Evolutionary conservation across 2,888 invertebrate species (phyloP).

Genomic region (Ashinkailepas kermadecensis): DNA sequence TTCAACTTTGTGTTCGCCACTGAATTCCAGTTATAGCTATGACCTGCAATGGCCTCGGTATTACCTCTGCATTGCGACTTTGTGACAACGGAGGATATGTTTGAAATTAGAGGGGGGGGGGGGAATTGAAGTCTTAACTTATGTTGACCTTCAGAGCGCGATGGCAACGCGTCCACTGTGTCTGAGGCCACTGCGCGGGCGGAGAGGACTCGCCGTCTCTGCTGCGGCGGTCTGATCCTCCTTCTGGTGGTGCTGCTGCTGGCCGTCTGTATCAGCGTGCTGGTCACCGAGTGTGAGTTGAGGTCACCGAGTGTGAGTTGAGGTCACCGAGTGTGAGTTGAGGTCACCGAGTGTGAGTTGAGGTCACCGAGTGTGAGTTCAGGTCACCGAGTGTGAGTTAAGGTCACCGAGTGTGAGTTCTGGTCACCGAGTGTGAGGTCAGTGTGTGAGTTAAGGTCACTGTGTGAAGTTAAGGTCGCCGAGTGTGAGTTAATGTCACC

Average conservation of each 20-base stretch:
- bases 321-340: too few species aligned
- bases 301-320: too few species aligned
- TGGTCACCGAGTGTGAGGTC: background rate
- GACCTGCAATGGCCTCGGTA: background rate
- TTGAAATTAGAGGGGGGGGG: background rate
- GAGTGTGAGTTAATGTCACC: too few species aligned
- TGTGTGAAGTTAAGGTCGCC: too few species aligned
- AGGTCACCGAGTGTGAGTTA: background rate
- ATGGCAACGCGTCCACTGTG: background rate
- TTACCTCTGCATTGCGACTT: background rate
- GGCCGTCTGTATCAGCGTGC: background rate
- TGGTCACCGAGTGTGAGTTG: background rate
- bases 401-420: background rate
- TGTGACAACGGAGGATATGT: background rate
- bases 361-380: too few species aligned
- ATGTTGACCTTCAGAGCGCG: background rate
- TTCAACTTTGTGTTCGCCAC: too few species aligned
- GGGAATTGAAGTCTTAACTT: background rate
- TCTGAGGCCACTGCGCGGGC: background rate
- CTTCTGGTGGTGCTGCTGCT: background rate
- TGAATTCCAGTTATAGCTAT: background rate
- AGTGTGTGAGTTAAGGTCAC: too few species aligned
- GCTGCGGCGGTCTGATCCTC: background rate
- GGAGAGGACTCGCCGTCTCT: background rate
- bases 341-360: too few species aligned